Conservation (phyloP, 2,888 invertebrate species). For the Trachelus iudaicus region DNA sequence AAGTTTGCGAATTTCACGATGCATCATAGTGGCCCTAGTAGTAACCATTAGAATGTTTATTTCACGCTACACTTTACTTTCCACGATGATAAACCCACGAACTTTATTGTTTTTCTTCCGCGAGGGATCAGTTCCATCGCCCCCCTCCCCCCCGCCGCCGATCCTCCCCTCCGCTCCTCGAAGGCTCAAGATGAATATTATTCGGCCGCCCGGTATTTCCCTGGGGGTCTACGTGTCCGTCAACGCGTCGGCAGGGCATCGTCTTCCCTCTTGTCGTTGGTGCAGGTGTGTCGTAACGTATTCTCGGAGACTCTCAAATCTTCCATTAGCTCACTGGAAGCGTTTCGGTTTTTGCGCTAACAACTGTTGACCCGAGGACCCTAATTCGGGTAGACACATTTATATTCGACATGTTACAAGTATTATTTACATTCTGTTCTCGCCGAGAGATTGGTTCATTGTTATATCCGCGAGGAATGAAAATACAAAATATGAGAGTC, state of each 20-base stretch:
- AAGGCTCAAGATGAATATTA: not conserved
- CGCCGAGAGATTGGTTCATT: not conserved
- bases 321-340: not conserved
- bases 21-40: not conserved
- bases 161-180: not conserved
- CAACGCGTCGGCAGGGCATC: slow-evolving; percentile 15
- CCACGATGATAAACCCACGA: not conserved
- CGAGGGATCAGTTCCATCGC: not conserved
- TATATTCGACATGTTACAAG: not conserved
- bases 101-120: not conserved
- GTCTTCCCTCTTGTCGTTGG: not conserved
- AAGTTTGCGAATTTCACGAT: slow-evolving; percentile 43
- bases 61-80: slow-evolving; percentile 1
- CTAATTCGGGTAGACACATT: not conserved
- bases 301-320: not conserved
- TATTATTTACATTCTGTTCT: not conserved
- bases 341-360: not conserved
- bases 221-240: slow-evolving; percentile 26
- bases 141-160: too few species aligned
- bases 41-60: not conserved
- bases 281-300: slow-evolving; percentile 11
- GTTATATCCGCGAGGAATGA: not conserved
- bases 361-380: not conserved
- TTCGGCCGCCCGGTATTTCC: slow-evolving; percentile 12
- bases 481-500: not conserved